Conservation (phyloP, 1,140 invertebrate species). For the Vanessa tameamea region DNA sequence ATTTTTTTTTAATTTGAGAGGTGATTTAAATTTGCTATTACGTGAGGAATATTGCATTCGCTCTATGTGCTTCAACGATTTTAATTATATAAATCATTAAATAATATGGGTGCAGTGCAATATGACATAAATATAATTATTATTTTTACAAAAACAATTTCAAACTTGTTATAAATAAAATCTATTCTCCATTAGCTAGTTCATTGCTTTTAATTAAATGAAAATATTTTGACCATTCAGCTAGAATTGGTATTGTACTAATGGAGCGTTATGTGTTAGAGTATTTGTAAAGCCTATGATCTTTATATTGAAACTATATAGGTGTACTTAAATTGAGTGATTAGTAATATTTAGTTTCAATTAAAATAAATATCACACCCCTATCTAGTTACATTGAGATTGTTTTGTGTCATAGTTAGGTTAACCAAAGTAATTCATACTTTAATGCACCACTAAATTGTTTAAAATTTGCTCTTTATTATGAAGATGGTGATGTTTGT, state of each 20-base stretch:
- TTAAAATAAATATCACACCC: slow-evolving; percentile 60
- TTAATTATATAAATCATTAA: slow-evolving; percentile 1
- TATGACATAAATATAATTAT: slow-evolving; percentile 46
- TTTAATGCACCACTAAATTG: slow-evolving; percentile 62
- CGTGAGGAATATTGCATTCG: slow-evolving; percentile 38
- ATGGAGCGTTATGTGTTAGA: slow-evolving; percentile 42
- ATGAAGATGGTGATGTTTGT: slow-evolving; percentile 65
- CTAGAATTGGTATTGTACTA: slow-evolving; percentile 51
- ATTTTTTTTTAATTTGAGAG: slow-evolving; percentile 23
- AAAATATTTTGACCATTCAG: slow-evolving; percentile 53
- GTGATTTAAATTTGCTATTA: slow-evolving; percentile 30
- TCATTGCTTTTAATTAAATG: slow-evolving; percentile 32
- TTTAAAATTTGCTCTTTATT: slow-evolving; percentile 69
- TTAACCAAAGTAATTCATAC: slow-evolving; percentile 61
- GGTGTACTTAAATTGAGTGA: slow-evolving; percentile 59
- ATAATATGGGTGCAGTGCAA: slow-evolving; percentile 67
- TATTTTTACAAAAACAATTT: slow-evolving; percentile 3
- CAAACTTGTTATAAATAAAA: slow-evolving; percentile 8
- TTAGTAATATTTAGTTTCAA: slow-evolving; percentile 58
- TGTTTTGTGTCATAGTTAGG: slow-evolving; percentile 63
- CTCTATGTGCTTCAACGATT: slow-evolving; percentile 40
- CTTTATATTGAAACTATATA: slow-evolving; percentile 58
- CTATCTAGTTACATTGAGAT: slow-evolving; percentile 59
- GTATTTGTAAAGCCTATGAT: slow-evolving; percentile 50
- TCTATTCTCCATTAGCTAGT: slow-evolving; percentile 19